Conservation (phyloP, 2,113 vertebrate genomes). For the Cercocebus atys region DNA sequence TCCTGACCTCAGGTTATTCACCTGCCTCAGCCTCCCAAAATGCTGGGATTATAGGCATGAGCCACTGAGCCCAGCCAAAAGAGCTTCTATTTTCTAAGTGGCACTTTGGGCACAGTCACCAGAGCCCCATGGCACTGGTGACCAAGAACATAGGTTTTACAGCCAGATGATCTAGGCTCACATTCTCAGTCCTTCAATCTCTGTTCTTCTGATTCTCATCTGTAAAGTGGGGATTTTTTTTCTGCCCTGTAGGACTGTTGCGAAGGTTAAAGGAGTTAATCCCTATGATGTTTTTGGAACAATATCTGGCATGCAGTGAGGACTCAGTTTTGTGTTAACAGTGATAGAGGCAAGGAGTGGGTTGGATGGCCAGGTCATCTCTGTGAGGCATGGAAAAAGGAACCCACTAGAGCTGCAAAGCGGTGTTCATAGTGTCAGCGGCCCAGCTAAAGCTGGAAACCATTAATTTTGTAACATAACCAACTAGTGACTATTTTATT, state of each 20-base stretch:
- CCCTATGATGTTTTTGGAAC: not conserved
- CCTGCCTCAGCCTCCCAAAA: no score
- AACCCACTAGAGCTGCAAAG: not conserved
- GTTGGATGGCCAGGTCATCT: not conserved
- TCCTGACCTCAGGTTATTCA: no score
- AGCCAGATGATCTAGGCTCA: not conserved
- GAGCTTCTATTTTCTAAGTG: not conserved
- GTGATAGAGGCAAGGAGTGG: not conserved
- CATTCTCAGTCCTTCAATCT: not conserved
- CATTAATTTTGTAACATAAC: not conserved
- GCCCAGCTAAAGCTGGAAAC: not conserved
- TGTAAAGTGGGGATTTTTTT: not conserved
- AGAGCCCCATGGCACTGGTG: not conserved
- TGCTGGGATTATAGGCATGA: no score
- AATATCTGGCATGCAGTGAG: not conserved
- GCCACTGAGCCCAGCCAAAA: accelerated
- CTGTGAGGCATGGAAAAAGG: not conserved
- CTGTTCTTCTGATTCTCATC: not conserved
- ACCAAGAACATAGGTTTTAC: not conserved
- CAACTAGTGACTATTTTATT: not conserved
- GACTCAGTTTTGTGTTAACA: not conserved
- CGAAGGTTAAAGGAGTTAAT: not conserved
- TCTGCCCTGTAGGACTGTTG: not conserved
- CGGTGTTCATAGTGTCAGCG: no score
- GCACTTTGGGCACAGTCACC: not conserved